phyloP scores from a whole-genome alignment of 1,140 invertebrate species.

The Apis cerana region DNA sequence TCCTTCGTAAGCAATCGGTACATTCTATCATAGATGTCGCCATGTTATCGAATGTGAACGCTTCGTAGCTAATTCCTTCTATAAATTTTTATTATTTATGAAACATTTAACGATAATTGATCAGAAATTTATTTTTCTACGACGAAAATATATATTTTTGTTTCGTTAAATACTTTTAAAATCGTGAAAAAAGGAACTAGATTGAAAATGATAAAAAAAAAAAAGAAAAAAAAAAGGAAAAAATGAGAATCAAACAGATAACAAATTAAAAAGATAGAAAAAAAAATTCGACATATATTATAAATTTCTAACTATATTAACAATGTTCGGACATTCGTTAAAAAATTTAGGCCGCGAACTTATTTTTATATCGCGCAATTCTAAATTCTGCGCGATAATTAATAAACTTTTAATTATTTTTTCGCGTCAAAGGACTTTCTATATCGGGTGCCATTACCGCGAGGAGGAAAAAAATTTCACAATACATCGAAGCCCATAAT shows the following conservation, averaged over 20 bases:
- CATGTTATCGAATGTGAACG: not conserved
- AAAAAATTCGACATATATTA: not conserved
- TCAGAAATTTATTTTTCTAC: not conserved
- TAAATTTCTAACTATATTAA: not conserved
- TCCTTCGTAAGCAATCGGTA: not conserved
- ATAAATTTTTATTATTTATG: not conserved
- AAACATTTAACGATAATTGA: too few species aligned
- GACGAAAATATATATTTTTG: not conserved
- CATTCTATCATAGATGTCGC: not conserved
- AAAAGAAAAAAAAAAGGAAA: too few species aligned
- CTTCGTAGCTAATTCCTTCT: not conserved
- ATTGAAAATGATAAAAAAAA: not conserved
- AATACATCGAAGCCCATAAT: conserved; percentile 35
- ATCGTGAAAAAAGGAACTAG: not conserved
- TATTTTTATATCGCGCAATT: conserved; percentile 18
- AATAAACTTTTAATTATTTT: conserved; percentile 51
- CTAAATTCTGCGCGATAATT: conserved; percentile 26
- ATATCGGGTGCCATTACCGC: conserved; percentile 8
- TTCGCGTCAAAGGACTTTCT: conserved; percentile 25
- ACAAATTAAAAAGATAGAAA: too few species aligned
- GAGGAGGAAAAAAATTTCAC: conserved; percentile 12
- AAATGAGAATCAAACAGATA: not conserved
- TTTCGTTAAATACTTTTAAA: not conserved
- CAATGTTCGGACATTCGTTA: conserved; percentile 25
- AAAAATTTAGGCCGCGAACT: conserved; percentile 19